phyloP scores from a whole-genome alignment of 92 coral and sea anemone species.

The Chrysogorgia sp. region DNA sequence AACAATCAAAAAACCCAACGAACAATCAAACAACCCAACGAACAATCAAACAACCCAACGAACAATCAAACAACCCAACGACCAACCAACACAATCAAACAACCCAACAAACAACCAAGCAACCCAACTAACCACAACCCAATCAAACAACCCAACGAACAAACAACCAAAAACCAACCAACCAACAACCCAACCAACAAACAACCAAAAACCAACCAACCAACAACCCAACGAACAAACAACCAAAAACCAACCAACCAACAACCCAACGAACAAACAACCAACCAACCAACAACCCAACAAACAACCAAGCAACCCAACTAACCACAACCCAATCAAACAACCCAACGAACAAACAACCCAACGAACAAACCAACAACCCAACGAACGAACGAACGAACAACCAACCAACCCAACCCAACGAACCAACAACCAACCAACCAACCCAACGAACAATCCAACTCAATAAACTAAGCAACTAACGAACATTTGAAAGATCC shows the following conservation, averaged over 20 bases:
- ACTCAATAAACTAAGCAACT: too few relatives aligned
- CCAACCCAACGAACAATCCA: neutral
- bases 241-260: neutral
- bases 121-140: neutral
- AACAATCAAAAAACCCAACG: neutral
- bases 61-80: neutral
- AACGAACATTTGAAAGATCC: neutral
- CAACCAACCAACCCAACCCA: neutral
- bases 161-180: neutral
- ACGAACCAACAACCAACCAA: neutral
- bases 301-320: neutral
- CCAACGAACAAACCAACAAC: neutral
- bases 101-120: too few relatives aligned
- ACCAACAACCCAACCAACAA: neutral
- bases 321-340: neutral
- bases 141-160: neutral
- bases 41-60: neutral
- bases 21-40: neutral
- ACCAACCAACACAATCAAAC: neutral
- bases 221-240: neutral
- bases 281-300: neutral
- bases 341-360: neutral
- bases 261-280: neutral
- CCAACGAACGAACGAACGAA: neutral
- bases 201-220: neutral